Conservation (phyloP, 2,113 vertebrate genomes). For the Silurus meridionalis region DNA sequence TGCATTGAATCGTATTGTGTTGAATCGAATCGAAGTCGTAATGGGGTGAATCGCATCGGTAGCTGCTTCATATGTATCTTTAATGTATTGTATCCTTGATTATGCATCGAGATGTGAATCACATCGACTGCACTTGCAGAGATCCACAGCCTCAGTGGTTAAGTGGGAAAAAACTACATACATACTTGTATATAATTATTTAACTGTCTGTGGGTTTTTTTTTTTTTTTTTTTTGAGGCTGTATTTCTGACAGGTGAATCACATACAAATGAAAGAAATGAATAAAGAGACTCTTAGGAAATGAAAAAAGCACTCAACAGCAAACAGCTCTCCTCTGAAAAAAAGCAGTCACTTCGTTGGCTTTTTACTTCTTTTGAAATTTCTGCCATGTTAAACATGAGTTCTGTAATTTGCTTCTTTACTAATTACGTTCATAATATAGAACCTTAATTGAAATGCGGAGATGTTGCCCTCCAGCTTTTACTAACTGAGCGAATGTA, state of each 20-base stretch:
- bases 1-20: no score
- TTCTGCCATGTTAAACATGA: neutral
- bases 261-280: constrained; percentile 38
- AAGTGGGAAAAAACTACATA: no score
- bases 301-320: constrained; percentile 48
- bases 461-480: neutral
- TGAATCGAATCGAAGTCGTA: no score
- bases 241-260: neutral
- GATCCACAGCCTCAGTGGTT: no score
- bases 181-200: no score
- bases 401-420: neutral
- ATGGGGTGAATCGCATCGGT: no score
- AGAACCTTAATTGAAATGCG: constrained; percentile 5
- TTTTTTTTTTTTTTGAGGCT: neutral
- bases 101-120: no score
- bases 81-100: no score
- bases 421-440: neutral
- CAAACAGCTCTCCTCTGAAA: neutral
- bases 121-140: no score
- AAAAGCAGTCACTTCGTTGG: neutral
- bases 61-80: no score
- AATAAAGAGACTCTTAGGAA: constrained; percentile 44
- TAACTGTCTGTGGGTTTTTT: neutral
- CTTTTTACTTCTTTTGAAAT: neutral
- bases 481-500: neutral